These are phyloP conservation scores for Myotis myotis DNA, from an alignment of 2,797 vertebrate species.

Conservation along the genomic window DNA sequence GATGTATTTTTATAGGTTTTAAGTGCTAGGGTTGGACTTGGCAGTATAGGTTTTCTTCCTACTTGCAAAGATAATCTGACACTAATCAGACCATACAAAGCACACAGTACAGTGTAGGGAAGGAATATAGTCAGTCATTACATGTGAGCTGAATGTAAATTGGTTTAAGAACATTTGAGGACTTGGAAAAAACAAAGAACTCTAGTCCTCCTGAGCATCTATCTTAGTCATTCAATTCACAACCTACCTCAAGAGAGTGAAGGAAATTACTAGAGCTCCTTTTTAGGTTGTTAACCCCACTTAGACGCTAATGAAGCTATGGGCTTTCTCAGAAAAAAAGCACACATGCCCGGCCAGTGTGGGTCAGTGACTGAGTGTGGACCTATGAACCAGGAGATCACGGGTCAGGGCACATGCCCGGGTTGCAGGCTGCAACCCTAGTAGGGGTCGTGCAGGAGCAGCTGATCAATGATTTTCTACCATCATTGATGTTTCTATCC, in stretches of 20 bases:
- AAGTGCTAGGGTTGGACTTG: conserved; percentile 1
- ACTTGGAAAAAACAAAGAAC: neutral
- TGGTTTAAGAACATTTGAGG: neutral
- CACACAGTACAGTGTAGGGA: neutral
- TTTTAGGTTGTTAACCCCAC: neutral
- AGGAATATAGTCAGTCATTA: neutral
- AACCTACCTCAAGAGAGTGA: neutral
- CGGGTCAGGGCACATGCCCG: no score
- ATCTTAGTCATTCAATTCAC: neutral
- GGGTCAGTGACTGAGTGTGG: no score
- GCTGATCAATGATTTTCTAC: no score
- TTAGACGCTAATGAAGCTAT: neutral
- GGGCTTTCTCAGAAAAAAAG: neutral
- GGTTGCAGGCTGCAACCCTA: no score
- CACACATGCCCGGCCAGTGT: neutral
- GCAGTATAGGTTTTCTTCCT: neutral
- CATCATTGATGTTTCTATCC: no score
- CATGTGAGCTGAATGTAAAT: neutral
- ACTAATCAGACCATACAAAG: neutral
- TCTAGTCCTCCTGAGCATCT: neutral
- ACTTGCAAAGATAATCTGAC: conserved; percentile 9
- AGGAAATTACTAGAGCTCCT: neutral
- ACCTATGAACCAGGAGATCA: no score
- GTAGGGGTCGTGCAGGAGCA: no score
- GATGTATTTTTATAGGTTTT: neutral